Base-by-base conservation (phyloP, 2,113 vertebrate species). In the Hypocryptadius cinnamomeus region DNA sequence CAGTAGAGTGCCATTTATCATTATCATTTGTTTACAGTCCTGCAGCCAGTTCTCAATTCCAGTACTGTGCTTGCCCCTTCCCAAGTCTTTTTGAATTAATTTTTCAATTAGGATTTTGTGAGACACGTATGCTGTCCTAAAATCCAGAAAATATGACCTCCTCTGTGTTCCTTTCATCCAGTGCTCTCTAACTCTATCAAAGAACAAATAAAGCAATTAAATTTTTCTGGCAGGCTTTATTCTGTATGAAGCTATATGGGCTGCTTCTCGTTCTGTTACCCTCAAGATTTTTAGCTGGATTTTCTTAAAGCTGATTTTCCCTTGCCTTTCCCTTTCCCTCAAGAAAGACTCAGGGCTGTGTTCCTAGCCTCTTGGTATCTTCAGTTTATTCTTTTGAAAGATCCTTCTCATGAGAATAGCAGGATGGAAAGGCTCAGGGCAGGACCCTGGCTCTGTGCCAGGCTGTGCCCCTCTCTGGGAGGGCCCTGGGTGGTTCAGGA, bases 11-110 rank as follows among this genome's bases (percentile, higher is more conserved):
- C 82, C 31, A 8, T 93, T 94, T 86, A 86, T 88, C 85, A 74
- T 90, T 92, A 83, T 48, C 23, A 23, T 93, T 95, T 91, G 93
- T 95, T 94, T 94, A 84, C 64, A 88, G 82, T 95, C 72, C 79
- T 78, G 87, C 60, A 95, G 91, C 89, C 79, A 91, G 51, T 64
- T 84, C 65, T 91, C 64, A 20, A 31, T 86, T 89, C 51, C 79
- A 60, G 56, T 23, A 57, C 68, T 60, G 42, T 87, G 85, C 68
- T 42, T 61, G 79, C 72, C 83, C 76, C 82, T 93, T 93, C 80
- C 65, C 79, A 70, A 96, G 95, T 96, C 96, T 56, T 91, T 68
- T 74, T 93, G 87, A 92, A 96, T 96, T 95, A 96, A 95, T 90
- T 95, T 94, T 91, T 91, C 94, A 96, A 90, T 95, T 96, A 96